Evolutionary conservation across 2,113 vertebrate species (phyloP).

Genomic region (Actinemys pallida): DNA sequence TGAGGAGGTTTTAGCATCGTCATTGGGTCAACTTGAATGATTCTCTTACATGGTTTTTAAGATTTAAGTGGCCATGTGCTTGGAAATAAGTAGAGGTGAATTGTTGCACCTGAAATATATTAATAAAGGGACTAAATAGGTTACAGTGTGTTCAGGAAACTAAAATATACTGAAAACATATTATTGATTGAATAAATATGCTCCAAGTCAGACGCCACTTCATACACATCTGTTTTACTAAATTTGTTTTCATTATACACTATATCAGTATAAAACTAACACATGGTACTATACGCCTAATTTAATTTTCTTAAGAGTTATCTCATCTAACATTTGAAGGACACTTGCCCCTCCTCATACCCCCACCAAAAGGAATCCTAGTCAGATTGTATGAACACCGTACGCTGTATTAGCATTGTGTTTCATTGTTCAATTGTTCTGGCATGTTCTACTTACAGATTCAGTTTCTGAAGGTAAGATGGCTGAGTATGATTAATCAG

Average conservation of each 20-base stretch:
- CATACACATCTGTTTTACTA: background rate
- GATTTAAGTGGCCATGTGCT: background rate
- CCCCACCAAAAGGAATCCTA: background rate
- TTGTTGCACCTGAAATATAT: accelerated
- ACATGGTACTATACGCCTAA: background rate
- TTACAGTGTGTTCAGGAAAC: background rate
- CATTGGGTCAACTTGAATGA: background rate
- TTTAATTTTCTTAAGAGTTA: background rate
- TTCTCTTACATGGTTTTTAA: background rate
- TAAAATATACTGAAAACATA: accelerated
- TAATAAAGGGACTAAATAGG: background rate
- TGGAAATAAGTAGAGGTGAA: background rate
- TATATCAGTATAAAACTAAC: background rate
- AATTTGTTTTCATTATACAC: accelerated
- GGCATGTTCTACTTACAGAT: background rate
- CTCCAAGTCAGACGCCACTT: background rate
- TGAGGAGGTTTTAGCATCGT: background rate
- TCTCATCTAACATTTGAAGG: background rate
- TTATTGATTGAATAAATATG: background rate
- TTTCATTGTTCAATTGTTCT: background rate
- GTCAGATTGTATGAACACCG: background rate
- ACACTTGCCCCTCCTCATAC: background rate
- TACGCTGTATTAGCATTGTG: accelerated
- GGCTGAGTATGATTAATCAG: conserved; percentile 62
- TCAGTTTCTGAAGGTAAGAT: background rate